phyloP scores from a whole-genome alignment of 2,888 invertebrate genomes.

The Drosophila ezoana region DNA sequence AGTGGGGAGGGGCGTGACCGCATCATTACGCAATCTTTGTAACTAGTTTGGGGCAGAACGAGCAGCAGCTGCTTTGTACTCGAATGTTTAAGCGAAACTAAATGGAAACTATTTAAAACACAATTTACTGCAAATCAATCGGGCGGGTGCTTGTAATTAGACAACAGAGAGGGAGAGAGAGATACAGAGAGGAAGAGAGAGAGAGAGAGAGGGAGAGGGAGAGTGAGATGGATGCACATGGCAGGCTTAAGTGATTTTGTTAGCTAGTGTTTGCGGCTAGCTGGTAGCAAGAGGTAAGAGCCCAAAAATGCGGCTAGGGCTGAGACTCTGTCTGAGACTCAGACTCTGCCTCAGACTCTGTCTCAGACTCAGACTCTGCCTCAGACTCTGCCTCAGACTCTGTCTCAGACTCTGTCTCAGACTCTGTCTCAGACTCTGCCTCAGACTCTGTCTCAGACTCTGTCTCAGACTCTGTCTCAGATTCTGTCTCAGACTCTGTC shows the following conservation, averaged over 20 bases:
- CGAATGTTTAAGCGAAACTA: constrained; percentile 50
- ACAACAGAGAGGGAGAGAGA: constrained; percentile 21
- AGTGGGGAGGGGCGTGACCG: constrained; percentile 32
- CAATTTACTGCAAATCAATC: constrained; percentile 77
- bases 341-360: constrained; percentile 5
- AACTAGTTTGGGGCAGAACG: constrained; percentile 18
- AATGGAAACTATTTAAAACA: constrained; percentile 75
- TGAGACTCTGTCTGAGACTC: background rate
- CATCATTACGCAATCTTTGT: constrained; percentile 66
- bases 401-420: constrained; percentile 5
- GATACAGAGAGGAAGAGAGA: too few relatives aligned
- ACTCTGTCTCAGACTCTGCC: background rate
- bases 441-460: background rate
- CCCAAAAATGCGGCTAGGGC: constrained; percentile 23
- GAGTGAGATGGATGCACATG: background rate
- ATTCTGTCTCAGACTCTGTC: too few relatives aligned
- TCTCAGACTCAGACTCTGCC: constrained; percentile 2
- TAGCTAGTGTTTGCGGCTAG: constrained; percentile 45
- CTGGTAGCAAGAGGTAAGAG: constrained; percentile 11
- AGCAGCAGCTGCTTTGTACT: constrained; percentile 53
- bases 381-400: background rate
- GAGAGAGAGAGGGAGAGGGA: too few relatives aligned
- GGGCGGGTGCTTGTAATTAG: constrained; percentile 70
- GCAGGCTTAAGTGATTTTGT: constrained; percentile 72
- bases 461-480: too few relatives aligned